Base-by-base conservation (phyloP, 1,140 invertebrate genomes). In the Carposina sasakii region DNA sequence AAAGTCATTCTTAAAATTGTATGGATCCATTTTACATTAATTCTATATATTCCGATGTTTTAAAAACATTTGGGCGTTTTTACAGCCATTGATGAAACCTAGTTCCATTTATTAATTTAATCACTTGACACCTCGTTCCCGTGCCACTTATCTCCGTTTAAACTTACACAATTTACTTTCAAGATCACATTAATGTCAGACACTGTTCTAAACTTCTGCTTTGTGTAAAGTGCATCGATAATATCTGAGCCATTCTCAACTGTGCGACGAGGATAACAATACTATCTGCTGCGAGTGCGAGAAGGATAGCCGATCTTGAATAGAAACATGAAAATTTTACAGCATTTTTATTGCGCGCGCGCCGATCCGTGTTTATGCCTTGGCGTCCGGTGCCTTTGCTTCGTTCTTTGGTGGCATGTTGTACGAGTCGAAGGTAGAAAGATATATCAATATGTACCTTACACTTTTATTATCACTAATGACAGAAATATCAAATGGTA, bases 241-340 rank as follows among this genome's bases (percentile, higher is more conserved):
- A 81, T 82, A 81, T 81, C 74, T 68, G 58, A 69, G 61, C 71
- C 68, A 69, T 76, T 76, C 74, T 76, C 65, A 62, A 64, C 47
- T 40, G 63, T 12, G 43, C 0, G 63, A 74, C 49, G 4, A 60
- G 40, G 67, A 76, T 8, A 46, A 48, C 13, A 21, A 61, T 71
- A 58, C 10, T 22, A n/a, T 37, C 52, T 6, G 4, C 2, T 2
- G 4, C 22, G 16, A 1, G 71, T 49, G 52, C 0, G 64, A 71
- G 4, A 26, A 53, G 45, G 67, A 75, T 9, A 23, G 60, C 3
- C 28, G 51, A 52, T 55, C 24, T 59, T 75, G 77, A 79, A 83
- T 81, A 78, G 77, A 83, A 77, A 83, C 79, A 83, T 83, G 71
- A 83, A 83, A 83, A 81, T 81, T 83, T 83, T 83, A 83, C 79